Conservation (phyloP, 2,797 vertebrate species). For the Epinephelus malabaricus region DNA sequence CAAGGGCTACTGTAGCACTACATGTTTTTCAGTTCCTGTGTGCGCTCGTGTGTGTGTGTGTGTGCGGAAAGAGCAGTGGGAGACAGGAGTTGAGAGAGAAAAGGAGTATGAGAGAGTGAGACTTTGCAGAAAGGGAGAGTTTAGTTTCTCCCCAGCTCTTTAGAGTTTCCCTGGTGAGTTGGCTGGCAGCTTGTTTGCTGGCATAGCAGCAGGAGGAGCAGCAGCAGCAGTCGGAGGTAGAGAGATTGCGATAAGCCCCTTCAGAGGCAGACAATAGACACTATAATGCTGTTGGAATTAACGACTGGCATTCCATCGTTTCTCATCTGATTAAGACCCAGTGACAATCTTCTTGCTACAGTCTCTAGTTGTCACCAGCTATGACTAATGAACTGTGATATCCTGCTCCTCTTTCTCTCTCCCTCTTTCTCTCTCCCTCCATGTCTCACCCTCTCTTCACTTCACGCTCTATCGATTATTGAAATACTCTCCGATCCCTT, state of each 20-base stretch:
- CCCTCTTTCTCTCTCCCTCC: slow-evolving; percentile 13
- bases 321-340: slow-evolving; percentile 81
- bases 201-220: slow-evolving; percentile 60
- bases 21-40: slow-evolving; percentile 37
- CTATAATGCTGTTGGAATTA: slow-evolving; percentile 75
- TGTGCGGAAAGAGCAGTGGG: slow-evolving; percentile 13
- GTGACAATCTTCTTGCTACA: slow-evolving; percentile 78
- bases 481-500: slow-evolving; percentile 77
- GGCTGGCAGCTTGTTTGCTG: slow-evolving; percentile 76
- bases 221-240: slow-evolving; percentile 65
- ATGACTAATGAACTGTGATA: slow-evolving; percentile 85
- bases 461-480: slow-evolving; percentile 83
- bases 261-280: slow-evolving; percentile 75
- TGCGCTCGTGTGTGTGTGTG: slow-evolving; percentile 23
- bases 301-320: slow-evolving; percentile 74
- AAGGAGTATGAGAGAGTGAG: slow-evolving; percentile 52
- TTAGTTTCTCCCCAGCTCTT: slow-evolving; percentile 70
- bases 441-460: slow-evolving; percentile 58
- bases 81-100: slow-evolving; percentile 37
- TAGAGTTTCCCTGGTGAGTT: slow-evolving; percentile 74
- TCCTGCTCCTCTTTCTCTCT: slow-evolving; percentile 59
- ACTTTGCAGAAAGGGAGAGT: slow-evolving; percentile 69
- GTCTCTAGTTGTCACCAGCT: slow-evolving; percentile 77
- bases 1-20: slow-evolving; percentile 60
- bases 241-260: slow-evolving; percentile 73